Conservation (phyloP, 2,797 vertebrate species). For the Sebastes taczanowskii region DNA sequence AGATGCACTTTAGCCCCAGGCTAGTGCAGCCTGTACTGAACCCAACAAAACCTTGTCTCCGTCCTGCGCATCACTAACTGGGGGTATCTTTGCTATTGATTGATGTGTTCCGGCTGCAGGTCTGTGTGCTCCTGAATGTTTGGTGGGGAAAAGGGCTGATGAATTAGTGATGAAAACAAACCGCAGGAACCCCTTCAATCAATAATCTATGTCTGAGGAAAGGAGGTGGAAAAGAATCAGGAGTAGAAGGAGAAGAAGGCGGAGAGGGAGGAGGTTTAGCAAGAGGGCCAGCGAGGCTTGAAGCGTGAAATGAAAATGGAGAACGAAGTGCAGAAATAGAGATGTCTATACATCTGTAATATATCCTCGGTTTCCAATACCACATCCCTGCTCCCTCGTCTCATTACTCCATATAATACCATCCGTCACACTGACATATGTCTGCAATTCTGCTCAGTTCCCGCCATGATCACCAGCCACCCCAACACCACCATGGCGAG, state of each 20-base stretch:
- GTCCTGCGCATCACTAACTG: constrained; percentile 45
- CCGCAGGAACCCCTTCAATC: constrained; percentile 71
- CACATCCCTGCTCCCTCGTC: constrained; percentile 46
- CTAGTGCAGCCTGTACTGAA: constrained; percentile 45
- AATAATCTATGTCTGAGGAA: constrained; percentile 70
- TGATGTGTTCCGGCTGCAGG: constrained; percentile 56
- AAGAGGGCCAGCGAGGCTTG: constrained; percentile 54
- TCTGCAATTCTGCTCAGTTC: constrained; percentile 83
- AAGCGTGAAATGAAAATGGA: constrained; percentile 76
- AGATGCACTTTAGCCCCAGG: constrained; percentile 65
- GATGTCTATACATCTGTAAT: constrained; percentile 73
- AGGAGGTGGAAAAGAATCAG: constrained; percentile 36
- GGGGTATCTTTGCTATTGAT: constrained; percentile 64
- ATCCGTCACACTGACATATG: constrained; percentile 60
- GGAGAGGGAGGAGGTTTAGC: constrained; percentile 37
- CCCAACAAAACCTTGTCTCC: constrained; percentile 46
- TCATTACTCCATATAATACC: constrained; percentile 64
- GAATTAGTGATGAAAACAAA: constrained; percentile 82
- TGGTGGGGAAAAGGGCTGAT: constrained; percentile 60
- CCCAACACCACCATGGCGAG: constrained; percentile 97
- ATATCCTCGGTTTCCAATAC: constrained; percentile 50
- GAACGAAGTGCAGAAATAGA: constrained; percentile 60
- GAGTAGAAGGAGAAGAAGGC: constrained; percentile 35
- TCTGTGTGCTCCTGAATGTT: constrained; percentile 54
- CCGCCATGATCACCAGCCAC: constrained; percentile 98